Evolutionary conservation across 1,140 invertebrate species (phyloP), one percentile per base, ranked within the genome.

Genomic region (Microplitis demolitor): DNA sequence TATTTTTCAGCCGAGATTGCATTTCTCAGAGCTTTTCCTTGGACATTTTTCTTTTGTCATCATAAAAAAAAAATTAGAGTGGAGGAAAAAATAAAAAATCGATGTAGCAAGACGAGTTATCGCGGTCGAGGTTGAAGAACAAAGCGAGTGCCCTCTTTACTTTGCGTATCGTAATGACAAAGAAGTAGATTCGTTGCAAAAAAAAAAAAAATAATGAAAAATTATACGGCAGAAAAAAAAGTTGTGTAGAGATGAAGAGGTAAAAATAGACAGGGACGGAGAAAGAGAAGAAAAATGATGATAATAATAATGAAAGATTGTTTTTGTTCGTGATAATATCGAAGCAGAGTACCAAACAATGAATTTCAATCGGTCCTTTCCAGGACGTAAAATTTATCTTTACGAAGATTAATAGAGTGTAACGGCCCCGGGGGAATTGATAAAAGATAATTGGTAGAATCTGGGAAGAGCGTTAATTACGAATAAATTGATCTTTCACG

Each of bases 401-500:
- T 16, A 24, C 9, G 45, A 64, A 64, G 62, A 45, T 50, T 64
- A 64, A 64, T 64, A 64, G 37, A 50, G 62, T 35, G 39, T 50
- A 64, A 64, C 14, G 39, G 62, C 14, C 39, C 24, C n/a, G 37
- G 62, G 35, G 34, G 50, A 64, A 64, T 64, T 64, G 62, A 64
- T 64, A 64, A 64, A 64, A 64, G 62, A 64, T 64, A 64, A 64
- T 64, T 64, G 35, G 34, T 64, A 4, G 37, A 64, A 50, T 34
- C 37, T 8, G 39, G 60, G 35, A 34, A 62, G 62, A 64, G 45
- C 62, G 37, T 64, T 64, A 64, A 64, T 64, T 64, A 64, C 62
- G 62, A 64, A 64, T 64, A 64, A 64, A 64, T 64, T 64, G 62
- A 64, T 64, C 62, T 64, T 64, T 64, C 62, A 64, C 39, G 62